Evolutionary conservation across 2,888 invertebrate genomes (phyloP).

Genomic region (Altica lythri): DNA sequence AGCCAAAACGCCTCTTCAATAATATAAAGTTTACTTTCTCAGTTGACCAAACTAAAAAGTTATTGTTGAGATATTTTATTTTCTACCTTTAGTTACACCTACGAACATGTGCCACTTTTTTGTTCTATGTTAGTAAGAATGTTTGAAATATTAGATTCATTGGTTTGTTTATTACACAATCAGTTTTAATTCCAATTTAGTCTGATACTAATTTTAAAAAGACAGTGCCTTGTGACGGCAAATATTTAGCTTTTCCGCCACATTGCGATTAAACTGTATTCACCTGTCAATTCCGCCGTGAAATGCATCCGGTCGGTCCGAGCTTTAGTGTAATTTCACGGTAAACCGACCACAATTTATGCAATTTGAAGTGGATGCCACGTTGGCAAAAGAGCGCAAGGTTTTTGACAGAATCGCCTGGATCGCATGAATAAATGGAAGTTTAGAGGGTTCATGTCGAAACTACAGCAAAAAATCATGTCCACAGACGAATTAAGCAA

Average conservation of each 20-base stretch:
- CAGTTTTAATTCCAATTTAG: no score
- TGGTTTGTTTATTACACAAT: no score
- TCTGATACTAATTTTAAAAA: no score
- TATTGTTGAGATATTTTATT: no score
- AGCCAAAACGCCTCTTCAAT: no score
- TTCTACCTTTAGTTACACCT: no score
- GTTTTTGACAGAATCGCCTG: conserved; percentile 39
- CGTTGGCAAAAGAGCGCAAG: conserved; percentile 30
- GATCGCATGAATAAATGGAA: conserved; percentile 31
- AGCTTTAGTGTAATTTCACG: conserved; percentile 26
- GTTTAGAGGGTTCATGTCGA: conserved; percentile 17
- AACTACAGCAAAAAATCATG: conserved; percentile 19
- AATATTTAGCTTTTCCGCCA: conserved; percentile 4
- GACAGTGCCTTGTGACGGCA: no score
- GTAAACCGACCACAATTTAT: conserved; percentile 26
- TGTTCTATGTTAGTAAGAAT: no score
- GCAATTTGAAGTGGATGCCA: conserved; percentile 26
- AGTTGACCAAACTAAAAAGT: no score
- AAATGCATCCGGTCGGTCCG: conserved; percentile 21
- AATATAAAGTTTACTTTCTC: no score
- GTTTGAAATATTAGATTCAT: no score
- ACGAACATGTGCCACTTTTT: no score
- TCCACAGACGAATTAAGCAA: conserved; percentile 22
- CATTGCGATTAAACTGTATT: conserved; percentile 18
- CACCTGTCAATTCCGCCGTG: conserved; percentile 22